Conservation (phyloP, 2,113 vertebrate species). For the Cyanoramphus novaezelandiae region DNA sequence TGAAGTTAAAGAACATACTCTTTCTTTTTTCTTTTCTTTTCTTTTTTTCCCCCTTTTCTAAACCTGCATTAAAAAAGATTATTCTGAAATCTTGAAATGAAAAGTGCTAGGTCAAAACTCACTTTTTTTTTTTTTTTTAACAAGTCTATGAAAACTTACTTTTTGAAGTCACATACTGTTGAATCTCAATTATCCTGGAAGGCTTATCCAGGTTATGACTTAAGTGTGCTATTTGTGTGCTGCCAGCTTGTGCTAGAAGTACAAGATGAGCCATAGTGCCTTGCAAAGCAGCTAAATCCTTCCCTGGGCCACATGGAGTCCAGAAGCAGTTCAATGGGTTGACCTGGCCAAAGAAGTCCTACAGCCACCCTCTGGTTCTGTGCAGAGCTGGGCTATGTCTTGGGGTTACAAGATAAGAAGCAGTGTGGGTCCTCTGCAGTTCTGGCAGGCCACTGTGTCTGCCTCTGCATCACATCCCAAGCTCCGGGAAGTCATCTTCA, state of each 20-base stretch:
- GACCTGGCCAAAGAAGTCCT: rapidly evolving
- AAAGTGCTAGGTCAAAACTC: slow-evolving; percentile 40
- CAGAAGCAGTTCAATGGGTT: not conserved
- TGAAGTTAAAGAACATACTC: slow-evolving; percentile 1
- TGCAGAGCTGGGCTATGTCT: not conserved
- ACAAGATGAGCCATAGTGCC: not conserved
- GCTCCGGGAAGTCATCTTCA: not conserved
- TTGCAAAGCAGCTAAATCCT: not conserved
- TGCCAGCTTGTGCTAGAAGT: not conserved
- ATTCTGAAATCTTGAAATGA: slow-evolving; percentile 16
- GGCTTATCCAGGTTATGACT: not conserved
- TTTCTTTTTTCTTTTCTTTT: not conserved
- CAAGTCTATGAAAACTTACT: slow-evolving; percentile 14
- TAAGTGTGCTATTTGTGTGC: not conserved
- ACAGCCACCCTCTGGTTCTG: rapidly evolving
- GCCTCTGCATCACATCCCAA: not conserved
- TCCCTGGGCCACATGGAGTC: not conserved
- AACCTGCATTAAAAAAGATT: slow-evolving; percentile 27
- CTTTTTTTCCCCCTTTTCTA: not conserved
- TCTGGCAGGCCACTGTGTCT: not conserved
- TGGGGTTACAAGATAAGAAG: not conserved
- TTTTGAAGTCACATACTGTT: slow-evolving; percentile 1
- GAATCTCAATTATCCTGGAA: slow-evolving; percentile 34
- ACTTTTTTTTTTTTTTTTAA: slow-evolving; percentile 36
- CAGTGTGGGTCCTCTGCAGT: not conserved